A percentile compares a stretch with the other conserved stretches of the same genome.
phyloP scores from a whole-genome alignment of 2,113 vertebrate genomes.

The Semicossyphus pulcher region DNA sequence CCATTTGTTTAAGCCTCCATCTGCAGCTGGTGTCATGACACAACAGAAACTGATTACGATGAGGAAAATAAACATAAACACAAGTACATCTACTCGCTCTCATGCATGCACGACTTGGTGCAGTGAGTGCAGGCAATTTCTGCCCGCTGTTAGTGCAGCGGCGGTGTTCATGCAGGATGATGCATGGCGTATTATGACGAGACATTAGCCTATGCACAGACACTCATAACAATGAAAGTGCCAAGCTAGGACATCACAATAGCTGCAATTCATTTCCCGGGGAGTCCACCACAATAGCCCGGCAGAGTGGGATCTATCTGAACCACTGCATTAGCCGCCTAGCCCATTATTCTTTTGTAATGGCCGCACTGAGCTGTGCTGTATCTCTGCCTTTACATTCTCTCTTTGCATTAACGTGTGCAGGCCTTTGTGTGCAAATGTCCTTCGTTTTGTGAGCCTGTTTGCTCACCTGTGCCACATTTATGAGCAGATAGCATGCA shows the following conservation, averaged over 20 bases:
- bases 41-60: not conserved
- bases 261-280: conserved; percentile 72
- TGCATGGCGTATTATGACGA: conserved; percentile 69
- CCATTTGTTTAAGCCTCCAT: conserved; percentile 38
- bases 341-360: conserved; percentile 70
- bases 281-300: conserved; percentile 62
- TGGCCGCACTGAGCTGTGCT: conserved; percentile 34
- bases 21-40: conserved; percentile 25
- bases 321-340: conserved; percentile 51
- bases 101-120: not conserved
- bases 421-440: conserved; percentile 43
- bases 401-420: conserved; percentile 32
- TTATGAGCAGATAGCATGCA: not conserved
- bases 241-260: conserved; percentile 69
- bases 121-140: conserved; percentile 18
- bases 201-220: conserved; percentile 69
- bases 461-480: conserved; percentile 60
- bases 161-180: conserved; percentile 47
- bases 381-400: conserved; percentile 33
- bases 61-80: conserved; percentile 32
- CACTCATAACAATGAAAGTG: conserved; percentile 75
- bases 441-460: conserved; percentile 49
- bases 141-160: conserved; percentile 35
- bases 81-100: not conserved
- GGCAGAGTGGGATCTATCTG: conserved; percentile 53